Conservation (phyloP, 2,797 vertebrate species). For the Percopsis omiscomaycus region DNA sequence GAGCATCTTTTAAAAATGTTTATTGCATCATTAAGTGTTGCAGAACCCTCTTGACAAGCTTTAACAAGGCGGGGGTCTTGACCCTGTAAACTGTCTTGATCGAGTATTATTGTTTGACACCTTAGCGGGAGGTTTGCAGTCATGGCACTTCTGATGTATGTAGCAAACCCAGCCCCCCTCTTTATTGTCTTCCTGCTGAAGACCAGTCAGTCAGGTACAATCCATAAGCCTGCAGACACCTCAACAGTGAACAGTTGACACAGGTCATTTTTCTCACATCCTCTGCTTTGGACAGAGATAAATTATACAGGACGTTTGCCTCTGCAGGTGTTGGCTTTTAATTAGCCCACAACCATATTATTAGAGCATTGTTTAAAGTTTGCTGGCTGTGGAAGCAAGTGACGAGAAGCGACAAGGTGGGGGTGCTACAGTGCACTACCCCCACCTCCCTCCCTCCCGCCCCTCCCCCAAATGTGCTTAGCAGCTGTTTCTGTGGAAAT, state of each 20-base stretch:
- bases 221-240: constrained; percentile 18
- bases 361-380: constrained; percentile 33
- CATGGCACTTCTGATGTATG: constrained; percentile 21
- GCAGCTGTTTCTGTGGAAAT: constrained; percentile 70
- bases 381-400: constrained; percentile 15
- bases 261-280: constrained; percentile 18
- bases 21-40: constrained; percentile 1
- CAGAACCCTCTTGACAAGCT: constrained; percentile 43
- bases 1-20: constrained; percentile 1
- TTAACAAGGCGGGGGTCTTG: constrained; percentile 49
- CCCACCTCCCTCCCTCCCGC: constrained; percentile 1
- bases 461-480: constrained; percentile 56
- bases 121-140: constrained; percentile 43
- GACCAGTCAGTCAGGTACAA: background rate
- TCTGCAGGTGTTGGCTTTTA: constrained; percentile 17
- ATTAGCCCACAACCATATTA: constrained; percentile 9
- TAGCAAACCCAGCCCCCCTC: background rate
- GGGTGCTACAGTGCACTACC: constrained; percentile 30
- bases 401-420: constrained; percentile 34
- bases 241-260: background rate
- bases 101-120: constrained; percentile 57
- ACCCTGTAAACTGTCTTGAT: constrained; percentile 46
- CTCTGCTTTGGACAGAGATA: constrained; percentile 16
- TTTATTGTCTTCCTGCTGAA: background rate
- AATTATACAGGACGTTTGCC: constrained; percentile 21